These are phyloP conservation scores for Condylostylus longicornis DNA, from an alignment of 1,140 invertebrate species.

Conservation along the genomic window DNA sequence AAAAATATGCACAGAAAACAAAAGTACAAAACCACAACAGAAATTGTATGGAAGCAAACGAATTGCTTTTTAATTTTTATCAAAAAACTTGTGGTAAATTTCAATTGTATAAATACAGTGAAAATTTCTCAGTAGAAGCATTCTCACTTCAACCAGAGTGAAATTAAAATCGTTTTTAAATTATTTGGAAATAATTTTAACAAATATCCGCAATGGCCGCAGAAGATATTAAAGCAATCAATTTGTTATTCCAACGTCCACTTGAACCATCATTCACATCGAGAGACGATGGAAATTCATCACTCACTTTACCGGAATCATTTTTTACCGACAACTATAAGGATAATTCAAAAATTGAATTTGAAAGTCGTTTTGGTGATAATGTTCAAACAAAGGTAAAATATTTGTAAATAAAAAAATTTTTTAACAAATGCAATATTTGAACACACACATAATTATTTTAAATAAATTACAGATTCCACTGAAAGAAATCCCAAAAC, in stretches of 20 bases:
- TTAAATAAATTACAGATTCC: constrained; percentile 27
- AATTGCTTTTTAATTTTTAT: too few species aligned
- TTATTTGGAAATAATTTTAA: too few species aligned
- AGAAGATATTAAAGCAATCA: constrained; percentile 11
- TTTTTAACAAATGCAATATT: not conserved
- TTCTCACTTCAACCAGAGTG: too few species aligned
- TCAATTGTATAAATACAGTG: too few species aligned
- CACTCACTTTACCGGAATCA: constrained; percentile 39
- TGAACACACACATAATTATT: too few species aligned
- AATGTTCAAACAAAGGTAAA: constrained; percentile 21
- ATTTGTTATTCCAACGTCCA: constrained; percentile 40
- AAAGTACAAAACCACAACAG: too few species aligned
- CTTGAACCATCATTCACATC: constrained; percentile 41
- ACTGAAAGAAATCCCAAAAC: constrained; percentile 34
- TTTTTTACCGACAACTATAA: constrained; percentile 11
- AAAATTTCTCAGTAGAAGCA: too few species aligned
- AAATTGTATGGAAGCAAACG: too few species aligned
- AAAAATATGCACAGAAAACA: too few species aligned
- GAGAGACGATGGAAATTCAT: constrained; percentile 36
- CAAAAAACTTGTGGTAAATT: too few species aligned
- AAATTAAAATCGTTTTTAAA: too few species aligned
- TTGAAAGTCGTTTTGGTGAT: constrained; percentile 33
- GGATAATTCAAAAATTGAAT: constrained; percentile 6
- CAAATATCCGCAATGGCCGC: too few species aligned
- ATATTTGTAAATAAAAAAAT: not conserved